Base-by-base conservation (phyloP, 2,888 invertebrate genomes). In the Cetonia aurata region DNA sequence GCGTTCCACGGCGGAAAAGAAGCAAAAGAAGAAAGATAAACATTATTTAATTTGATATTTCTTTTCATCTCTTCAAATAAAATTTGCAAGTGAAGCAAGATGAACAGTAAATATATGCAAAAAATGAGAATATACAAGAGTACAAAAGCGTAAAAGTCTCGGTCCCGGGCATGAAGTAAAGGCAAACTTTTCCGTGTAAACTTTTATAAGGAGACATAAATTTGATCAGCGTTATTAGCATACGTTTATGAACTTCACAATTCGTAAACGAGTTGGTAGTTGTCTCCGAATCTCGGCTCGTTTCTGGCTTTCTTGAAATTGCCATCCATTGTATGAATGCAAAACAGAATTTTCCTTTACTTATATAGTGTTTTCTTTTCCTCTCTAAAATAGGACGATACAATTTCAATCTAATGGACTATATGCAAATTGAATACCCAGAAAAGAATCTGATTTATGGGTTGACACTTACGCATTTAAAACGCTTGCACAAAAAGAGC, bases 241-340 rank as follows among this genome's bases (percentile, higher is more conserved):
- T 77, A 77, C 75, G 77, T 75, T 77, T 77, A 77, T 76, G 75
- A 77, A 77, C 74, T 77, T 77, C 73, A 73, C 75, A 75, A 76
- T 77, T 73, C 75, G 71, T 75, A 75, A 76, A 76, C 77, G 77
- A 75, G 77, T 77, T 74, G 73, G 72, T 74, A 72, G 72, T 77
- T 75, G 75, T 71, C 73, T 70, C 44, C 19, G 48, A 62, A 65
- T 57, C 46, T 50, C 55, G 60, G 37, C 33, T 62, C 69, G 65
- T 62, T 59, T 62, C 69, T 69, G 70, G 74, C 70, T 70, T 72
- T 72, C 69, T 68, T 66, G 73, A 75, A 75, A 76, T 75, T 74
- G 70, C 74, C 66, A 48, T 50, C 72, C 73, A 74, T 76, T 75
- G 75, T 77, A 70, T 73, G 72, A 75, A 77, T 77, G 77, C 75